Conservation (phyloP, 1,140 invertebrate genomes). For the Nomia melanderi region DNA sequence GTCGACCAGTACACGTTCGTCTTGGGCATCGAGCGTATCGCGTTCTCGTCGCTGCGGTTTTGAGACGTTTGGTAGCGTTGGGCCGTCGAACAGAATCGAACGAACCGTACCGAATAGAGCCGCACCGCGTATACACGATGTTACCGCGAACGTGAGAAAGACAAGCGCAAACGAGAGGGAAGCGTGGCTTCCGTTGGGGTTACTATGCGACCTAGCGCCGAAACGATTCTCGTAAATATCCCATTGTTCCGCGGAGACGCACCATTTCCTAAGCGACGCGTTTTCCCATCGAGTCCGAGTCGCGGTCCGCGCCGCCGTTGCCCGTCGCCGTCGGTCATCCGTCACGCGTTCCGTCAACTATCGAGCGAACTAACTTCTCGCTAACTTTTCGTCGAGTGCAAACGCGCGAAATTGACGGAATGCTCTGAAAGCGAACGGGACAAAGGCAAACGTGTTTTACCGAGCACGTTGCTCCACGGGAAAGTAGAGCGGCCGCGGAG, state of each 20-base stretch:
- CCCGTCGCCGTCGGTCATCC: no score
- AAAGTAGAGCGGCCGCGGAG: no score
- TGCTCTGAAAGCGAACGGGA: no score
- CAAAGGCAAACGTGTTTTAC: no score
- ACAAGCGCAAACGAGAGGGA: neutral
- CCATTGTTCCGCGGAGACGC: neutral
- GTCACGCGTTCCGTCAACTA: no score
- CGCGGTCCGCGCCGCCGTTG: neutral
- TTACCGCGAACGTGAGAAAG: slow-evolving; percentile 44
- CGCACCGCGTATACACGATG: slow-evolving; percentile 51
- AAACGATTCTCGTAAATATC: slow-evolving; percentile 36
- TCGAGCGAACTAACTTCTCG: no score
- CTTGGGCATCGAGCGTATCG: slow-evolving; percentile 57
- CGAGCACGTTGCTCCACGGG: no score
- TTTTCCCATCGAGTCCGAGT: neutral
- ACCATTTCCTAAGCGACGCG: neutral
- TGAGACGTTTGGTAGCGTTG: neutral
- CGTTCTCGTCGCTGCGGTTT: neutral
- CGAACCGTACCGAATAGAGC: neutral
- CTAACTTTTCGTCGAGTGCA: no score
- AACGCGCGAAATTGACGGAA: no score
- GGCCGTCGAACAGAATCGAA: no score
- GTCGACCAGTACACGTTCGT: slow-evolving; percentile 61
- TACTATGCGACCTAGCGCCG: slow-evolving; percentile 44
- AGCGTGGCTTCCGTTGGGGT: slow-evolving; percentile 2